A percentile compares a stretch with the other conserved stretches of the same genome.
phyloP scores from a whole-genome alignment of 2,888 invertebrate species.

The Panorpa germanica region DNA sequence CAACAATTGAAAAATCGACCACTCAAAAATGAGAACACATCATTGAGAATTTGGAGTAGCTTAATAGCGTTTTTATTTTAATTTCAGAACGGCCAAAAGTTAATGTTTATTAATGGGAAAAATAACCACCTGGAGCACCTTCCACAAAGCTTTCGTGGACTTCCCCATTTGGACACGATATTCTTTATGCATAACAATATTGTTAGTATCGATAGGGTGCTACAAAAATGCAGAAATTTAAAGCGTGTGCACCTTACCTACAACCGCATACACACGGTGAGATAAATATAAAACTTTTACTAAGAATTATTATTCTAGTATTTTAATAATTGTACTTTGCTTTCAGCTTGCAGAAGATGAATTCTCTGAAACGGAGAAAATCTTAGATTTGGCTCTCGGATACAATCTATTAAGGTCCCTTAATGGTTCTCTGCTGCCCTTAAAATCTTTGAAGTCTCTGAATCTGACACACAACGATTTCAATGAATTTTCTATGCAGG shows the following conservation, averaged over 20 bases:
- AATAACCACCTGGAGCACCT: constrained; percentile 50
- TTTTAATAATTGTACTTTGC: constrained; percentile 7
- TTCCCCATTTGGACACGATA: constrained; percentile 46
- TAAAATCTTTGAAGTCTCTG: constrained; percentile 44
- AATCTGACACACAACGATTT: constrained; percentile 61
- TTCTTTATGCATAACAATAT: constrained; percentile 38
- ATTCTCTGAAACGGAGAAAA: constrained; percentile 46
- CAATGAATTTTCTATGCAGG: constrained; percentile 59
- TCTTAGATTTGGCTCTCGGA: constrained; percentile 52
- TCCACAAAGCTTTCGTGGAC: constrained; percentile 49
- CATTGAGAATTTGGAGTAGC: not conserved
- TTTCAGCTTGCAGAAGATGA: constrained; percentile 52
- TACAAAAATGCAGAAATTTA: constrained; percentile 1
- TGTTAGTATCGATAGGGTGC: not conserved
- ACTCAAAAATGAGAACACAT: too few relatives aligned
- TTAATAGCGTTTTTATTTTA: not conserved
- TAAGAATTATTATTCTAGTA: too few relatives aligned
- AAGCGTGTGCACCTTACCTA: constrained; percentile 10
- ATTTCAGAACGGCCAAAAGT: constrained; percentile 35
- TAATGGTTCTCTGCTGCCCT: constrained; percentile 50
- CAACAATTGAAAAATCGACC: too few relatives aligned
- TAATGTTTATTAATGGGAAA: constrained; percentile 51
- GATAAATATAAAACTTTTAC: not conserved
- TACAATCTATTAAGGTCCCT: constrained; percentile 51
- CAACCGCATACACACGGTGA: too few relatives aligned